A percentile compares a stretch with the other conserved stretches of the same genome.
phyloP scores from a whole-genome alignment of 2,888 invertebrate genomes.

The Stratiomys singularior region DNA sequence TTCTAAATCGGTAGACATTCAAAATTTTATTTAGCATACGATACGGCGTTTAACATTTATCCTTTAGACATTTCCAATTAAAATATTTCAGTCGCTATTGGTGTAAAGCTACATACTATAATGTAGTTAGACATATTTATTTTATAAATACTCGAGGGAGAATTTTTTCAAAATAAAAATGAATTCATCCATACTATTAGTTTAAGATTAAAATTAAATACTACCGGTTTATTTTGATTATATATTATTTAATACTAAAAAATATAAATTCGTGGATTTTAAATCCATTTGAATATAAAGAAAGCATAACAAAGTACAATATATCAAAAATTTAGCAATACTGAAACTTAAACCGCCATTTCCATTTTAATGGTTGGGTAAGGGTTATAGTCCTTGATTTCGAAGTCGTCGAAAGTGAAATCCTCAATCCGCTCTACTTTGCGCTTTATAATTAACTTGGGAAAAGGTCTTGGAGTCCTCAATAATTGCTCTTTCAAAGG shows the following conservation, averaged over 20 bases:
- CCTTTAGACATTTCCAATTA: not conserved
- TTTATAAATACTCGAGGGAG: constrained; percentile 22
- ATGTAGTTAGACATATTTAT: not conserved
- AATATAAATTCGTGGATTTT: too few species aligned
- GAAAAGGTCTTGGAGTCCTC: constrained; percentile 84
- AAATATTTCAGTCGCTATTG: not conserved
- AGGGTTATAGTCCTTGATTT: constrained; percentile 84
- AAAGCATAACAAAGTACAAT: not conserved
- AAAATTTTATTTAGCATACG: not conserved
- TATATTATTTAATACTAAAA: too few species aligned
- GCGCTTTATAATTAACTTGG: constrained; percentile 80
- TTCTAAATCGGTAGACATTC: constrained; percentile 16
- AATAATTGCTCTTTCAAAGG: constrained; percentile 82
- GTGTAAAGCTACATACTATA: not conserved
- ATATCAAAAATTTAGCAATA: not conserved
- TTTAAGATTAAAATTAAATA: constrained; percentile 5
- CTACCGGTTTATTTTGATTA: not conserved
- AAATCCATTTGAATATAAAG: too few species aligned
- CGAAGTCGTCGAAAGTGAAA: constrained; percentile 87
- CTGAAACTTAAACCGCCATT: constrained; percentile 80
- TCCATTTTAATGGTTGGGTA: constrained; percentile 91
- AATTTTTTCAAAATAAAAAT: not conserved
- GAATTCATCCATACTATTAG: constrained; percentile 6
- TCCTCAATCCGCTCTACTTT: constrained; percentile 84
- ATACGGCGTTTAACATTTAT: constrained; percentile 13